Conservation (phyloP, 2,888 invertebrate species). For the Mamestra brassicae region DNA sequence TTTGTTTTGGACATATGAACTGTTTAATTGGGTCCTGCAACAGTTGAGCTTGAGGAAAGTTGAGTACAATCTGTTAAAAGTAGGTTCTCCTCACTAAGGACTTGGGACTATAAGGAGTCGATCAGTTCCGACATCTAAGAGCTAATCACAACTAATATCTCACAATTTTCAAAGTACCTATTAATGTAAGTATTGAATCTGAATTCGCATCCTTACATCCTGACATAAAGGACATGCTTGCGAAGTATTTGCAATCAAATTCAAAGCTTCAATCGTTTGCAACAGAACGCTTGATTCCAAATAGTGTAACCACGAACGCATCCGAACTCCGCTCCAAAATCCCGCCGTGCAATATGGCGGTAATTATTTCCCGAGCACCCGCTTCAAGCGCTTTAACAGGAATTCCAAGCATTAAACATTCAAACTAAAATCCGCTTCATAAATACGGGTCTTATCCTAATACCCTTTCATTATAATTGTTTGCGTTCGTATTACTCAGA, state of each 20-base stretch:
- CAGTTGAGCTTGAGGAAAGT: no score
- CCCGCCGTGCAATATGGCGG: slow-evolving; percentile 45
- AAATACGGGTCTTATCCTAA: slow-evolving; percentile 63
- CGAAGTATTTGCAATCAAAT: slow-evolving; percentile 24
- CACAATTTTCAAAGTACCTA: background rate
- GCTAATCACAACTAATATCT: no score
- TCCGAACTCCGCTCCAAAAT: slow-evolving; percentile 37
- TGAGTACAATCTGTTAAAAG: no score
- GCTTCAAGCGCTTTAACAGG: slow-evolving; percentile 52
- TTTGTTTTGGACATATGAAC: slow-evolving; percentile 15
- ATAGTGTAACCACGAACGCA: slow-evolving; percentile 39
- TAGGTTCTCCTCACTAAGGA: background rate
- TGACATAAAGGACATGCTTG: background rate
- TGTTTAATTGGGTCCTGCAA: background rate
- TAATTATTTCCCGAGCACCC: slow-evolving; percentile 54
- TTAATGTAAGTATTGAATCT: background rate
- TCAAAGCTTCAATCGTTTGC: slow-evolving; percentile 11
- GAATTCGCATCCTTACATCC: background rate
- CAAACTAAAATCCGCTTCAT: slow-evolving; percentile 62
- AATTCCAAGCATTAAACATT: slow-evolving; percentile 61
- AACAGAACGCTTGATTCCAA: slow-evolving; percentile 28
- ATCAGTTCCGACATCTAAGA: no score
- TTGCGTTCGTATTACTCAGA: slow-evolving; percentile 54
- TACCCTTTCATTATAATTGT: slow-evolving; percentile 62
- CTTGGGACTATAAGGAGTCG: background rate